These are phyloP conservation scores for Drosophila hamatofila DNA, from an alignment of 2,888 invertebrate genomes.

Conservation along the genomic window DNA sequence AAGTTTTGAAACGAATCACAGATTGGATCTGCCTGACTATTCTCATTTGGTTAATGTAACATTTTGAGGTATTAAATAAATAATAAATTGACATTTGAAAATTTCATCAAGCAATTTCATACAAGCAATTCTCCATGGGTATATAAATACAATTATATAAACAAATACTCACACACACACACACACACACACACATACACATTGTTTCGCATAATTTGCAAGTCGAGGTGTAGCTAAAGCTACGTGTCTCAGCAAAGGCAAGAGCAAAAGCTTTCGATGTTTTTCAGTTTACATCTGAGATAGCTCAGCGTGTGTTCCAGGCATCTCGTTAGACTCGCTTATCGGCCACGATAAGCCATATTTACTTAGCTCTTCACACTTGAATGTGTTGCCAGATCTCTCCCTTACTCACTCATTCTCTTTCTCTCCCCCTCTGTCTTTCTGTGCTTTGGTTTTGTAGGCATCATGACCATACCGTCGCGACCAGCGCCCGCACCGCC, in stretches of 20 bases:
- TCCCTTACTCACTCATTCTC: background rate
- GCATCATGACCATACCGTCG: conserved; percentile 84
- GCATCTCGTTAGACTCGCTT: background rate
- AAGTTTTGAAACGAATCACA: background rate
- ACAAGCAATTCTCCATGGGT: conserved; percentile 5
- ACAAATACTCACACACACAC: background rate
- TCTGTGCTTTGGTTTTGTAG: conserved; percentile 28
- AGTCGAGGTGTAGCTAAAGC: background rate
- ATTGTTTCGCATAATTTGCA: background rate
- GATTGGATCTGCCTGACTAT: conserved; percentile 1
- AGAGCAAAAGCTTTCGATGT: background rate
- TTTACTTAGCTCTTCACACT: conserved; percentile 1
- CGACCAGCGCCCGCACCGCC: conserved; percentile 85
- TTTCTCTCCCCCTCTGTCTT: background rate
- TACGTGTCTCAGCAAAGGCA: background rate
- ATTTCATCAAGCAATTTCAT: background rate
- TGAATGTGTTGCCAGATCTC: background rate
- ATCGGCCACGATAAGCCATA: conserved; percentile 7
- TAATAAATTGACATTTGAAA: conserved; percentile 4
- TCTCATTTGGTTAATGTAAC: background rate
- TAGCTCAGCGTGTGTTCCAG: background rate
- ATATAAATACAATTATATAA: background rate
- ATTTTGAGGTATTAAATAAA: background rate
- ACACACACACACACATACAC: too few relatives aligned
- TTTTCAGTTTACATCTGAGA: background rate